Evolutionary conservation across 2,888 invertebrate species (phyloP), one percentile per base, ranked within the genome.

Genomic region (Eubasilissa splendida): DNA sequence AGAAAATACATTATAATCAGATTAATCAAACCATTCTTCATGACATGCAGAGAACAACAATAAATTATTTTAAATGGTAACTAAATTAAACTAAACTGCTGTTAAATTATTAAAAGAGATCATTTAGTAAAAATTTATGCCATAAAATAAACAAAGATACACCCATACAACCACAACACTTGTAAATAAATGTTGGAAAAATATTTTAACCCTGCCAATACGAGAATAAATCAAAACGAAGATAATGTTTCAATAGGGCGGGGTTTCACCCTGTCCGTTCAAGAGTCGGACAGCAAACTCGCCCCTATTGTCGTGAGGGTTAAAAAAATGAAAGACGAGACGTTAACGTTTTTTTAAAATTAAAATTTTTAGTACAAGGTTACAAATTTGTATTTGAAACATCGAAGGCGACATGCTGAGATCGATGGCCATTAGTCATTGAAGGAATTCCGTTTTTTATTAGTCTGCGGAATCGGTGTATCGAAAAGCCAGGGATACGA

Each of bases 341-440:
- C 68, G 66, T n/a, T 66, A 42, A 7, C 8, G 33, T 66, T 12
- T 68, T 50, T 8, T 68, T 50, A 50, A 50, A 50, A 58, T 58
- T 58, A 8, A 58, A 58, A 58, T 14, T 50, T 68, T 68, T 52
- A 66, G 10, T n/a, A 77, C 68, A 56, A 54, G 70, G 68, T 66
- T 81, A 79, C 81, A 81, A 81, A 81, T 81, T 79, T 58, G 80
- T 82, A 80, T 82, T 59, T 56, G 71, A 79, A 80, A 82, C 76
- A 77, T 83, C 81, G 80, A 74, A 58, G 81, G 70, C 83, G 81
- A 83, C 83, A 83, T 75, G 83, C 83, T 83, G 83, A 9, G 83
- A 68, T 73, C 79, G 79, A 79, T 76, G 70, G 73, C 76, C 83
- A 83, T 83, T 83, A 83, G 79, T 83, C 83, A 83, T 77, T 50